Conservation (phyloP, 2,888 invertebrate genomes). For the Apotomis turbidana region DNA sequence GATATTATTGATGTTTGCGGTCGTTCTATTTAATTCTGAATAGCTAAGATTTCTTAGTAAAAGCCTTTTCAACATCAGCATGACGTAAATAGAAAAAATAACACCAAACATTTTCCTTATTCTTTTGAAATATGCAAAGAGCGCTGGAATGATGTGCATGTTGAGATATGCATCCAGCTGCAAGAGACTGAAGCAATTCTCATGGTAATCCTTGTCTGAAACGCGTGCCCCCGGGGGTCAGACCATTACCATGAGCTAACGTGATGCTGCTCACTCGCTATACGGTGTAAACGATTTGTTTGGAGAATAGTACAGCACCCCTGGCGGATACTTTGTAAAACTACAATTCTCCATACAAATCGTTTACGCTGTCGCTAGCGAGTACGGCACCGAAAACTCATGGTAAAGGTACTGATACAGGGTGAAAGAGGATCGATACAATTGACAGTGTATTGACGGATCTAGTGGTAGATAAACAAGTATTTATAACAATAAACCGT, state of each 20-base stretch:
- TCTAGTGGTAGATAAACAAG: constrained; percentile 21
- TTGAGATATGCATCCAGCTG: constrained; percentile 62
- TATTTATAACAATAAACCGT: constrained; percentile 21
- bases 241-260: too few species aligned
- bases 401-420: background rate
- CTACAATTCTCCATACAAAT: too few species aligned
- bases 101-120: background rate
- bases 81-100: background rate
- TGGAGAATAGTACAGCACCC: too few species aligned
- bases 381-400: too few species aligned
- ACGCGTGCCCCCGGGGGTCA: constrained; percentile 27
- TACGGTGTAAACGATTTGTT: too few species aligned
- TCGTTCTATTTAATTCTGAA: constrained; percentile 43
- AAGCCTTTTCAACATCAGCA: background rate
- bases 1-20: constrained; percentile 43
- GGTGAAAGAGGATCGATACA: constrained; percentile 24
- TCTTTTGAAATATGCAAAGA: constrained; percentile 44
- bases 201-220: constrained; percentile 59
- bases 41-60: too few species aligned
- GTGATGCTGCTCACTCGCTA: too few species aligned
- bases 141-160: constrained; percentile 47
- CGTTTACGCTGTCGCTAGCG: too few species aligned
- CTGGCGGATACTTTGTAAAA: too few species aligned
- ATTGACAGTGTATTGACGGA: constrained; percentile 12
- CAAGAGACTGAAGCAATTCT: constrained; percentile 59